Conservation (phyloP, 2,797 vertebrate species). For the Epinephelus awoara region DNA sequence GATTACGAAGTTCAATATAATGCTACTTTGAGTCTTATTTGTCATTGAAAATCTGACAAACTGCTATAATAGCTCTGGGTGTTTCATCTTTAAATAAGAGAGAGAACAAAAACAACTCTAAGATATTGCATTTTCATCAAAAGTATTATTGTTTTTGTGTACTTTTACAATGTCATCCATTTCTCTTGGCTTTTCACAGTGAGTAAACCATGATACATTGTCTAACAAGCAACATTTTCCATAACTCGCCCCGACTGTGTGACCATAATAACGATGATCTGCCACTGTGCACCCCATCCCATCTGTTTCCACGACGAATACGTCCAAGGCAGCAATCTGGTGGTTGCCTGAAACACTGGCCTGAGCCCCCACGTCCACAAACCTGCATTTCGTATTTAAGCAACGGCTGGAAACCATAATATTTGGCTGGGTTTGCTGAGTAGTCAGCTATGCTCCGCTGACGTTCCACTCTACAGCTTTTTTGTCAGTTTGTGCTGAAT, state of each 20-base stretch:
- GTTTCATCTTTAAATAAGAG: slow-evolving; percentile 14
- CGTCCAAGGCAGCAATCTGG: slow-evolving; percentile 59
- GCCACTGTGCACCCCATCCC: slow-evolving; percentile 57
- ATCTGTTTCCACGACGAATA: slow-evolving; percentile 71
- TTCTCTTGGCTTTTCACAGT: slow-evolving; percentile 11
- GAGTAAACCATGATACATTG: slow-evolving; percentile 41
- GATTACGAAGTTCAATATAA: slow-evolving; percentile 35
- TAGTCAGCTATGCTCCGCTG: slow-evolving; percentile 46
- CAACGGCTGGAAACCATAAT: slow-evolving; percentile 61
- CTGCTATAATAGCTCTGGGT: not conserved
- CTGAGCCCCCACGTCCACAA: slow-evolving; percentile 49
- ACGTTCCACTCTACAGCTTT: slow-evolving; percentile 39
- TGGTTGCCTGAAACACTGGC: slow-evolving; percentile 59
- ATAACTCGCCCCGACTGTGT: slow-evolving; percentile 49
- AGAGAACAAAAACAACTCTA: not conserved
- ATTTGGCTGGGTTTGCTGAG: slow-evolving; percentile 60
- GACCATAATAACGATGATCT: slow-evolving; percentile 67
- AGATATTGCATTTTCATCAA: slow-evolving; percentile 1
- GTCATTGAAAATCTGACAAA: slow-evolving; percentile 20
- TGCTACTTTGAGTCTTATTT: slow-evolving; percentile 26
- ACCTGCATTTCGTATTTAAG: slow-evolving; percentile 68
- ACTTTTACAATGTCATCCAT: slow-evolving; percentile 13
- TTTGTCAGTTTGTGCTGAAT: slow-evolving; percentile 60
- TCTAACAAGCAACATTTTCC: slow-evolving; percentile 65
- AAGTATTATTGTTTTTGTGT: slow-evolving; percentile 1